A percentile compares a stretch with the other conserved stretches of the same genome.
phyloP scores from a whole-genome alignment of 2,888 invertebrate species.

The Mantis religiosa region DNA sequence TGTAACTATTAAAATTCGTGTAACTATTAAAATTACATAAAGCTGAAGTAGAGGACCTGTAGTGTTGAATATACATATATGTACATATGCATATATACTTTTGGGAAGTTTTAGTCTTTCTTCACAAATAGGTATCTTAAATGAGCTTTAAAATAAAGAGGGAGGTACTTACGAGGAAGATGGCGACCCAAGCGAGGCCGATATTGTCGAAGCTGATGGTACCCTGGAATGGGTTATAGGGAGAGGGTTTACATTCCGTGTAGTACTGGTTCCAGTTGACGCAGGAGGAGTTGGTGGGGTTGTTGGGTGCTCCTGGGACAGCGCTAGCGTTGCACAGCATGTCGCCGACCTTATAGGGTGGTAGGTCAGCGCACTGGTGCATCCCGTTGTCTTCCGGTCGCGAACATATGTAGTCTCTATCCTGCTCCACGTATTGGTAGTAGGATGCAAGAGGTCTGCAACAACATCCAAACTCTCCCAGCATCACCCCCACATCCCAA shows the following conservation, averaged over 20 bases:
- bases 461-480: neutral
- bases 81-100: no score
- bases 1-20: no score
- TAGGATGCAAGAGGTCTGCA: conserved; percentile 63
- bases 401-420: conserved; percentile 96
- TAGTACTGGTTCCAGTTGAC: conserved; percentile 99
- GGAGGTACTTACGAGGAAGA: conserved; percentile 83
- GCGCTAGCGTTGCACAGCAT: conserved; percentile 74
- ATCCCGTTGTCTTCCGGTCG: conserved; percentile 90
- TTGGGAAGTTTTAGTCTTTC: no score
- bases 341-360: conserved; percentile 67
- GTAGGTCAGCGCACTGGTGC: conserved; percentile 83
- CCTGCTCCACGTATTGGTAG: conserved; percentile 77
- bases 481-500: neutral
- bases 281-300: conserved; percentile 72
- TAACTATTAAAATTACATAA: no score
- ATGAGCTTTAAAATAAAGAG: no score
- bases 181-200: conserved; percentile 99
- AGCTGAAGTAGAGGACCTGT: no score
- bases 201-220: conserved; percentile 99
- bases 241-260: conserved; percentile 86
- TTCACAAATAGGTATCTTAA: no score
- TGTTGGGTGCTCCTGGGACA: conserved; percentile 54
- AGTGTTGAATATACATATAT: no score
- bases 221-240: conserved; percentile 96